Conservation (phyloP, 1,140 invertebrate genomes). For the Cherax quadricarinatus region DNA sequence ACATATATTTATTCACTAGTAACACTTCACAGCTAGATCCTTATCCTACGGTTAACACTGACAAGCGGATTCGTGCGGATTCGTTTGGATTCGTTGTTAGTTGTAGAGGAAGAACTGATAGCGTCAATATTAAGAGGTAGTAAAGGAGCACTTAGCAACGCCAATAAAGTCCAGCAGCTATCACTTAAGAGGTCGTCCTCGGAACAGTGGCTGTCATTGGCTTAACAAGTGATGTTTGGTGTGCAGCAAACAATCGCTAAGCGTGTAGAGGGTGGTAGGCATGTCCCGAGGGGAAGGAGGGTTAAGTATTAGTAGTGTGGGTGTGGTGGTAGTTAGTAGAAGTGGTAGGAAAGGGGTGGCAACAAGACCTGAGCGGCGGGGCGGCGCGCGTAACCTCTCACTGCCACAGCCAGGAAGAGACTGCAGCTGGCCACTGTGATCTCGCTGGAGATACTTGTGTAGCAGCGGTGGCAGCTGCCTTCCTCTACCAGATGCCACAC, state of each 20-base stretch:
- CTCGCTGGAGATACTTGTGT: neutral
- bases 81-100: conserved; percentile 8
- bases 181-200: conserved; percentile 1
- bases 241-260: conserved; percentile 10
- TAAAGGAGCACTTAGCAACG: neutral
- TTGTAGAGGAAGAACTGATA: neutral
- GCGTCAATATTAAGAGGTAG: neutral
- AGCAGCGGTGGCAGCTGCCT: neutral
- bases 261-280: conserved; percentile 21
- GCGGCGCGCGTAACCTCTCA: conserved; percentile 19
- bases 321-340: conserved; percentile 36
- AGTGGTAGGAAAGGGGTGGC: conserved; percentile 33
- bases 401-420: conserved; percentile 23
- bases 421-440: neutral
- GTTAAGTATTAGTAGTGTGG: conserved; percentile 28
- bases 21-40: neutral
- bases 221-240: conserved; percentile 10
- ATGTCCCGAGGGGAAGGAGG: conserved; percentile 11
- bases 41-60: neutral
- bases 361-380: conserved; percentile 9
- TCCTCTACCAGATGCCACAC: neutral
- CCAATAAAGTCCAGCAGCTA: neutral
- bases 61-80: neutral
- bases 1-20: neutral
- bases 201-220: conserved; percentile 8